Conservation (phyloP, 2,888 invertebrate species). For the Eremobia ochroleuca region DNA sequence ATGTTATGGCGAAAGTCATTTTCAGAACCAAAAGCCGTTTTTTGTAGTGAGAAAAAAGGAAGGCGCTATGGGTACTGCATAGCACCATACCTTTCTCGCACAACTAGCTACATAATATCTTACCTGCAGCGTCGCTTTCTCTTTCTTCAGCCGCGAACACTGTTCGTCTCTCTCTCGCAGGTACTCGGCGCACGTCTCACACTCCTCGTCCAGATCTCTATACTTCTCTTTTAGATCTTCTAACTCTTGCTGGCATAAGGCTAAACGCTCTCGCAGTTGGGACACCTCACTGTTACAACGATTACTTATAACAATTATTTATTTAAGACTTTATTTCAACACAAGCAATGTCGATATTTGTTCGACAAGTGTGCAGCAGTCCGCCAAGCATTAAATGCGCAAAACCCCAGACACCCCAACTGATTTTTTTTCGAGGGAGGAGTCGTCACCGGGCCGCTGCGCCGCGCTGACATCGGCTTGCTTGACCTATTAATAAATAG, state of each 20-base stretch:
- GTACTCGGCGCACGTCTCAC: conserved; percentile 86
- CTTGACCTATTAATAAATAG: too few species aligned
- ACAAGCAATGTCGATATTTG: not conserved
- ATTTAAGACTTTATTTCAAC: conserved; percentile 4
- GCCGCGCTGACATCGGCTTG: too few species aligned
- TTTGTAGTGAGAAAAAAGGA: not conserved
- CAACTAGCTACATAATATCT: not conserved
- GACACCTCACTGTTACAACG: conserved; percentile 79
- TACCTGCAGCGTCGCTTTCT: conserved; percentile 82
- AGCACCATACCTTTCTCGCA: not conserved
- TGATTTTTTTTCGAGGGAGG: too few species aligned
- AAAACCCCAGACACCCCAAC: too few species aligned
- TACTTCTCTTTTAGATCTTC: conserved; percentile 83
- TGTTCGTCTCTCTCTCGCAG: conserved; percentile 83
- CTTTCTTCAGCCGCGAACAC: conserved; percentile 77
- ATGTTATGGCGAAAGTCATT: not conserved
- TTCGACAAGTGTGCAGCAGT: not conserved
- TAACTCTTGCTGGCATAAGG: conserved; percentile 81
- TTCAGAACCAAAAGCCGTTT: not conserved
- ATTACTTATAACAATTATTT: too few species aligned
- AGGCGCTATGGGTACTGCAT: not conserved
- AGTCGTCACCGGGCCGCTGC: too few species aligned
- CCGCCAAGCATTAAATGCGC: not conserved
- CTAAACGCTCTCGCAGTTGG: conserved; percentile 79
- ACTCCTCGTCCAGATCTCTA: conserved; percentile 87